phyloP scores from a whole-genome alignment of 2,113 vertebrate species.

The Nothoprocta pentlandii region DNA sequence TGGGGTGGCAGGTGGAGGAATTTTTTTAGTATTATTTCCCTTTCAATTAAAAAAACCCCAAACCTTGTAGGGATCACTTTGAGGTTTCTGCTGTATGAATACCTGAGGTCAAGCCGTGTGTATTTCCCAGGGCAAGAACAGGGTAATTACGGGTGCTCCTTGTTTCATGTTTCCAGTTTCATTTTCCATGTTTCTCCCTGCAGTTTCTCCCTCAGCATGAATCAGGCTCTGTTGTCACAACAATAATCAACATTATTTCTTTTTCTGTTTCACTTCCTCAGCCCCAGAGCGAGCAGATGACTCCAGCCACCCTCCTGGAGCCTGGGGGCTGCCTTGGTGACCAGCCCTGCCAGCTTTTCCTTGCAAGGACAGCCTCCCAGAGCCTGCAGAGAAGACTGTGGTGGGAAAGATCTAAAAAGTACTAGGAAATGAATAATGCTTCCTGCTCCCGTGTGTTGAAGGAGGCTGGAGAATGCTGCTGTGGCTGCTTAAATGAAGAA shows the following conservation, averaged over 20 bases:
- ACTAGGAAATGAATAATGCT: fast-evolving
- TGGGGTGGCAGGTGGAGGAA: too few species aligned
- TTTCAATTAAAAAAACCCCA: neutral
- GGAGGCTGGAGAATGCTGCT: fast-evolving
- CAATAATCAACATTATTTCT: constrained; percentile 32
- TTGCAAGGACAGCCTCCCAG: neutral
- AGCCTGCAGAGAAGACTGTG: neutral
- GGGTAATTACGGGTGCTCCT: neutral
- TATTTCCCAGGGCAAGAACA: neutral
- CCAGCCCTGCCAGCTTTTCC: neutral
- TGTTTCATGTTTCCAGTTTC: too few species aligned
- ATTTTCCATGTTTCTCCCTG: neutral
- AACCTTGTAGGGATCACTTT: neutral
- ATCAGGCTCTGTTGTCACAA: constrained; percentile 1
- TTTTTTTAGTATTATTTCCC: neutral
- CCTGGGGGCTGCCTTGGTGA: neutral
- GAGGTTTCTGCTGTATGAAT: neutral
- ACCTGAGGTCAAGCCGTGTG: neutral
- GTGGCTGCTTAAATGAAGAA: neutral
- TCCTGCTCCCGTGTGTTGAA: fast-evolving
- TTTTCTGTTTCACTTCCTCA: neutral
- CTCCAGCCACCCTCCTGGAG: neutral
- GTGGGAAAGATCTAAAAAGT: neutral
- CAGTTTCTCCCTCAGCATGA: neutral
- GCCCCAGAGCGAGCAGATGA: constrained; percentile 9